Evolutionary conservation across 1,140 invertebrate species (phyloP).

Genomic region (Drosophila subpulchrella): DNA sequence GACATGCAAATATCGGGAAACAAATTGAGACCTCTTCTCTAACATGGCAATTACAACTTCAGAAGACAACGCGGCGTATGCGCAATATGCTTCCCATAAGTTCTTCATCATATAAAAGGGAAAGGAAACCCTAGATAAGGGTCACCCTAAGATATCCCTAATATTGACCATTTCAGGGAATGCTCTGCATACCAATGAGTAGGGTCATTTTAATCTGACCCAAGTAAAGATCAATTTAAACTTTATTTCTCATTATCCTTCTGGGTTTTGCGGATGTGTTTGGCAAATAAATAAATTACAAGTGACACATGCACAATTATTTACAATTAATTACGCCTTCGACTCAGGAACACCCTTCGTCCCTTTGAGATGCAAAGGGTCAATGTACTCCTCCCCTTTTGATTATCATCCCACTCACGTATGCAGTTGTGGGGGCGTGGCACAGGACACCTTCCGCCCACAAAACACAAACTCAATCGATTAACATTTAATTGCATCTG

Average conservation of each 20-base stretch:
- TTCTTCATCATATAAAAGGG: not conserved
- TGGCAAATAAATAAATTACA: constrained; percentile 72
- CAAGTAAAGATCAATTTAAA: constrained; percentile 7
- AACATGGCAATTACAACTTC: constrained; percentile 35
- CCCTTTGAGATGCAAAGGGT: constrained; percentile 24
- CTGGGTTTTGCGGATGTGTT: constrained; percentile 22
- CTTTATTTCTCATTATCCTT: constrained; percentile 2
- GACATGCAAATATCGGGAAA: constrained; percentile 72
- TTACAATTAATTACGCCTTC: constrained; percentile 72
- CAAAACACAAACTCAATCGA: constrained; percentile 68
- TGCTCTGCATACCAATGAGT: constrained; percentile 22
- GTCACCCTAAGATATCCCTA: constrained; percentile 19
- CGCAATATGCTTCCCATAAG: constrained; percentile 25
- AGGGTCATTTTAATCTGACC: constrained; percentile 1
- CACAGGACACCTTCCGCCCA: constrained; percentile 7
- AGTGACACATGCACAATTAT: constrained; percentile 75
- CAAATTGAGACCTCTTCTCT: constrained; percentile 36
- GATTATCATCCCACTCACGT: constrained; percentile 46
- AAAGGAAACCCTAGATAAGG: constrained; percentile 6
- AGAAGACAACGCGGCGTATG: constrained; percentile 24
- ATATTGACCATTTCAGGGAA: constrained; percentile 9
- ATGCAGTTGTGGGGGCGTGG: constrained; percentile 41
- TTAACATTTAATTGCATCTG: constrained; percentile 78
- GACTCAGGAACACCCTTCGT: constrained; percentile 33
- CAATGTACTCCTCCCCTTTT: constrained; percentile 3